phyloP scores from a whole-genome alignment of 1,140 invertebrate genomes.

The Aphidius ervi region DNA sequence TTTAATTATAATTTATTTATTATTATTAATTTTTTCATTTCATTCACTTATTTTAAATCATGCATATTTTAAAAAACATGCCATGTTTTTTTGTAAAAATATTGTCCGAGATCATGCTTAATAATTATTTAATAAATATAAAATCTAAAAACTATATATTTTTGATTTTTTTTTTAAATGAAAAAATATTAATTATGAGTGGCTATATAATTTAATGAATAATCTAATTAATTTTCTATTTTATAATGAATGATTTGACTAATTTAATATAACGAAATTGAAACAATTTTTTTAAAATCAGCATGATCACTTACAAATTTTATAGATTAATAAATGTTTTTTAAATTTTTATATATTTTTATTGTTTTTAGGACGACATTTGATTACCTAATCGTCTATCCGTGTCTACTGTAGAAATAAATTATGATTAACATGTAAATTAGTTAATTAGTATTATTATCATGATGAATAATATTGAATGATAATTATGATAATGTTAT shows the following conservation, averaged over 20 bases:
- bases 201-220: neutral
- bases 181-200: constrained; percentile 7
- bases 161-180: neutral
- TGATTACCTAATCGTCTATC: constrained; percentile 51
- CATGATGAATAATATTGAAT: neutral
- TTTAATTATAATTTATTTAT: neutral
- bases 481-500: neutral
- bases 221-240: neutral
- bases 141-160: constrained; percentile 9
- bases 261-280: too few species aligned
- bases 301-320: constrained; percentile 51
- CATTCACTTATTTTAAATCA: constrained; percentile 7
- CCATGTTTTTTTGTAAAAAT: constrained; percentile 31
- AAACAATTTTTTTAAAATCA: constrained; percentile 16
- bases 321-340: constrained; percentile 30
- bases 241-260: too few species aligned
- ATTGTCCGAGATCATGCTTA: constrained; percentile 49
- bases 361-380: constrained; percentile 30
- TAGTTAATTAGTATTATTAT: constrained; percentile 8
- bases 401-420: constrained; percentile 46
- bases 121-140: constrained; percentile 18
- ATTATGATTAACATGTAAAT: constrained; percentile 25
- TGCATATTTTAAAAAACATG: constrained; percentile 27
- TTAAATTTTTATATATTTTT: constrained; percentile 44
- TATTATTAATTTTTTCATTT: neutral